Conservation (phyloP, 2,888 invertebrate genomes). For the Cheilosia soror region DNA sequence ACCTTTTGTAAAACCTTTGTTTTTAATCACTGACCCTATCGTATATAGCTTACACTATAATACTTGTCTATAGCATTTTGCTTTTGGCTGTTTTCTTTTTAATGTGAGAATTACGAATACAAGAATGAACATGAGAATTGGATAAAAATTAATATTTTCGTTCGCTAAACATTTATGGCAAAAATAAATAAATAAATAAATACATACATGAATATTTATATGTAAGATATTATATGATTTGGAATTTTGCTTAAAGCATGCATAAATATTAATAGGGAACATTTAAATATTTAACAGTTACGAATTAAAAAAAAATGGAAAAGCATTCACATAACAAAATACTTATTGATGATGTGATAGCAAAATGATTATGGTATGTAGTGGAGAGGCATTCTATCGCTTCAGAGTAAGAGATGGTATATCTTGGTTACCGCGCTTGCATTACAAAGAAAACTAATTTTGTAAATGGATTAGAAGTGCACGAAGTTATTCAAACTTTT, state of each 20-base stretch:
- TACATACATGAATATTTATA: conserved; percentile 17
- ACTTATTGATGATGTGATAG: conserved; percentile 39
- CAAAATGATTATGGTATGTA: conserved; percentile 18
- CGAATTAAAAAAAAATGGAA: conserved; percentile 10
- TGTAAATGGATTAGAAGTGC: too few relatives aligned
- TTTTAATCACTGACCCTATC: conserved; percentile 28
- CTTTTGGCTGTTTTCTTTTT: conserved; percentile 18
- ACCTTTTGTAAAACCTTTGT: conserved; percentile 48
- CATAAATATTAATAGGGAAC: conserved; percentile 48
- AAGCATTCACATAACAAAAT: conserved; percentile 63
- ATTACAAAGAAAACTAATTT: too few relatives aligned
- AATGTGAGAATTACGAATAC: conserved; percentile 56
- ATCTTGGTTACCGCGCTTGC: neutral
- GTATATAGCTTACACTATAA: conserved; percentile 11
- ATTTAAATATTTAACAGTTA: conserved; percentile 65
- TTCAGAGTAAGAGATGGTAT: neutral
- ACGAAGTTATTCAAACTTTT: too few relatives aligned
- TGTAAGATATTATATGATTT: conserved; percentile 33
- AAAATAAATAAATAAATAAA: conserved; percentile 21
- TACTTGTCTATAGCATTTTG: conserved; percentile 4
- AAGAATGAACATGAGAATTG: conserved; percentile 73
- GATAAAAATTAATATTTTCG: conserved; percentile 42
- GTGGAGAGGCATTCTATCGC: neutral
- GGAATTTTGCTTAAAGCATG: conserved; percentile 59
- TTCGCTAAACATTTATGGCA: conserved; percentile 66